Percentiles rank a stretch among this genome's conserved stretches.
These are phyloP conservation scores for Caenorhabditis sinica DNA, from an alignment of 2,888 invertebrate genomes.

Conservation along the genomic window DNA sequence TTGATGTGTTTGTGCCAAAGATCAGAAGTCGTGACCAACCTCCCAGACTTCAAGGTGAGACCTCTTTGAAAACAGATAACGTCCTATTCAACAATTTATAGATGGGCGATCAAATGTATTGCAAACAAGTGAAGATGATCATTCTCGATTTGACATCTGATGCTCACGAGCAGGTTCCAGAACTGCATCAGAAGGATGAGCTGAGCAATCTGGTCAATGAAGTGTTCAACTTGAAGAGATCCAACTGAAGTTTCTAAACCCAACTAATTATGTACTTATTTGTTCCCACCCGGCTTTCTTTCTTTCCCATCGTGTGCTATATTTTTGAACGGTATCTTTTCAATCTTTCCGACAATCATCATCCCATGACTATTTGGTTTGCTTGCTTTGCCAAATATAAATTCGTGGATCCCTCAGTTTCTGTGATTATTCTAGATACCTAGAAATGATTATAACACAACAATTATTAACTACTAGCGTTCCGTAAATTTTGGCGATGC, in stretches of 20 bases:
- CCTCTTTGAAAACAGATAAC: background rate
- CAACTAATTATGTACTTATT: slow-evolving; percentile 19
- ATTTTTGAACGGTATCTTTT: slow-evolving; percentile 46
- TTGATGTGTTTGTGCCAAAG: slow-evolving; percentile 54
- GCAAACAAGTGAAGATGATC: slow-evolving; percentile 54
- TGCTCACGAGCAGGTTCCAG: slow-evolving; percentile 48
- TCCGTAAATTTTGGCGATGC: too few relatives aligned
- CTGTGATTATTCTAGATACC: too few relatives aligned
- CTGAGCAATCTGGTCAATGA: slow-evolving; percentile 53
- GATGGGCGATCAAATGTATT: slow-evolving; percentile 61
- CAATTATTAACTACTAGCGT: too few relatives aligned
- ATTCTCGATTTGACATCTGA: slow-evolving; percentile 58
- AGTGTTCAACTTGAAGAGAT: slow-evolving; percentile 43
- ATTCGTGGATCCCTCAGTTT: too few relatives aligned
- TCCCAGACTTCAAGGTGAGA: slow-evolving; percentile 46
- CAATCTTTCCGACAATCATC: slow-evolving; percentile 6
- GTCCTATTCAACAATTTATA: background rate
- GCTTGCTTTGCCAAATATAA: background rate
- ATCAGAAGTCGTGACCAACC: slow-evolving; percentile 22
- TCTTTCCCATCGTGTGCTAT: slow-evolving; percentile 45
- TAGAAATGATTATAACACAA: too few relatives aligned
- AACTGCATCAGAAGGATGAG: slow-evolving; percentile 38
- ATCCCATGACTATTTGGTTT: slow-evolving; percentile 37
- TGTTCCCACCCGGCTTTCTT: slow-evolving; percentile 9
- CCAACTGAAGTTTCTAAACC: background rate